Evolutionary conservation across 2,113 vertebrate genomes (phyloP).

Genomic region (Scalopus aquaticus): DNA sequence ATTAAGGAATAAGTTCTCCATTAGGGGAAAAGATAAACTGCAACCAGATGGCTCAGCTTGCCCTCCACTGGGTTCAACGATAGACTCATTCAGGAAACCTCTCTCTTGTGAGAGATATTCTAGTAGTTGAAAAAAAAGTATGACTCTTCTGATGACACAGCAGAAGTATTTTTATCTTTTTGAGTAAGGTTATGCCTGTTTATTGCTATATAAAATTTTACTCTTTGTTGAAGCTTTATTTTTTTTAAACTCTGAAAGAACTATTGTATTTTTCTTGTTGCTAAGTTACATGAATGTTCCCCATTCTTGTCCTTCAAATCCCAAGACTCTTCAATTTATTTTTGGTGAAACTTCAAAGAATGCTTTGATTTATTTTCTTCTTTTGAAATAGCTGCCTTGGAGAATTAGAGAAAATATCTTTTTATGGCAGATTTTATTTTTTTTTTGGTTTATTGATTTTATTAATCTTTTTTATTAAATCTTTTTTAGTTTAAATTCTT

Average conservation of each 20-base stretch:
- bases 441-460: conserved; percentile 65
- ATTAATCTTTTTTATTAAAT: no score
- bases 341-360: conserved; percentile 72
- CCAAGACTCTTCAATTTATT: conserved; percentile 65
- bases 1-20: conserved; percentile 56
- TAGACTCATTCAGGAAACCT: conserved; percentile 54
- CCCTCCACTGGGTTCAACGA: neutral
- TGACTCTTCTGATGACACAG: conserved; percentile 35
- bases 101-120: conserved; percentile 1
- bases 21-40: conserved; percentile 51
- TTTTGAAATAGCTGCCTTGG: conserved; percentile 60
- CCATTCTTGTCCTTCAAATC: conserved; percentile 66
- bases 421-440: conserved; percentile 56
- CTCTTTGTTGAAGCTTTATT: conserved; percentile 22
- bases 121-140: neutral
- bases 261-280: conserved; percentile 43
- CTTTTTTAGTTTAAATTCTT: conserved; percentile 19
- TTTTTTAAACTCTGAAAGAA: conserved; percentile 51
- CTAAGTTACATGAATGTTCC: conserved; percentile 45
- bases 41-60: conserved; percentile 49
- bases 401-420: conserved; percentile 59
- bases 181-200: neutral
- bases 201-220: conserved; percentile 26
- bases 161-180: conserved; percentile 4
- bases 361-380: conserved; percentile 60